A percentile compares a stretch with the other conserved stretches of the same genome.
Conservation (phyloP, 2,797 vertebrate species). For the Darevskia mixta region DNA sequence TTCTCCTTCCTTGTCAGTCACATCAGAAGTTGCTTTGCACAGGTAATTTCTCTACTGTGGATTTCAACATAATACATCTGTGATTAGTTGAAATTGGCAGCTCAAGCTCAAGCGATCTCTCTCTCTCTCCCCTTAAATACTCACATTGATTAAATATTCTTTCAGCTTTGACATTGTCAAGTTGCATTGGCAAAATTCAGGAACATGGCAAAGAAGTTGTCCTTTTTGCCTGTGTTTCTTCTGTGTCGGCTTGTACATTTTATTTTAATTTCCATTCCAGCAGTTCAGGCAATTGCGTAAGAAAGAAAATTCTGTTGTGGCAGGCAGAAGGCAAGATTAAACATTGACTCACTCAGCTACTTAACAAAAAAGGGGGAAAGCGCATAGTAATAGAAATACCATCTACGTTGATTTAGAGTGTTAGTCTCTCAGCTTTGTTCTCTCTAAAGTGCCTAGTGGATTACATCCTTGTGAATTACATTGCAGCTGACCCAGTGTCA, state of each 20-base stretch:
- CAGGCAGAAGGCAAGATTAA: neutral
- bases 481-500: neutral
- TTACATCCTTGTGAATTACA: neutral
- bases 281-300: neutral
- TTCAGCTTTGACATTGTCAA: slow-evolving; percentile 22
- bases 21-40: slow-evolving; percentile 53
- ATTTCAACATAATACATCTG: slow-evolving; percentile 62
- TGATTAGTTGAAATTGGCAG: slow-evolving; percentile 59
- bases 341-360: neutral
- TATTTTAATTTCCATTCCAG: neutral
- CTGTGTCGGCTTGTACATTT: neutral
- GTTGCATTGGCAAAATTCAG: slow-evolving; percentile 40
- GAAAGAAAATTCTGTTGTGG: neutral
- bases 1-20: slow-evolving; percentile 56
- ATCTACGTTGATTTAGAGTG: neutral
- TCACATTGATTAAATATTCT: slow-evolving; percentile 53
- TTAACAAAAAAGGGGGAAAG: neutral
- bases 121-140: slow-evolving; percentile 45
- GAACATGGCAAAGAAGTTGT: neutral
- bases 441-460: neutral
- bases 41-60: slow-evolving; percentile 67
- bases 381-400: neutral
- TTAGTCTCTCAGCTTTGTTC: neutral
- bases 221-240: slow-evolving; percentile 10
- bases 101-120: neutral